Base-by-base conservation (phyloP, 1,140 invertebrate species). In the Eufriesea mexicana region DNA sequence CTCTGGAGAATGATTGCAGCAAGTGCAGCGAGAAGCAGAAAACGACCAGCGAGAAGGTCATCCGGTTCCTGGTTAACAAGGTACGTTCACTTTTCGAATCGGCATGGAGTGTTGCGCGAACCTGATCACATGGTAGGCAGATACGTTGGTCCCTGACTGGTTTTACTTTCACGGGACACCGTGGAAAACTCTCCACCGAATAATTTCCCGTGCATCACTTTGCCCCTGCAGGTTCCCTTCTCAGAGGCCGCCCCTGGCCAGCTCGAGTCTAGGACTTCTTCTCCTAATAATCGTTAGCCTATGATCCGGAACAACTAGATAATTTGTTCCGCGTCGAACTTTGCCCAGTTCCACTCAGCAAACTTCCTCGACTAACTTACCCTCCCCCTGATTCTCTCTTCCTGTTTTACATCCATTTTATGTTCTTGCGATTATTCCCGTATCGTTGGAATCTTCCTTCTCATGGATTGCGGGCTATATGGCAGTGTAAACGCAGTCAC, bases 1-100 rank as follows among this genome's bases (percentile, higher is more conserved):
- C 96, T 8, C 80, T 96, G 51, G 91, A 94, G 83, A 96, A 94
- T 0, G 95, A 94, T 16, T 96, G 96, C 88, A 86, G 82, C 51
- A 96, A 96, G 90, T 96, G 96, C 85, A 96, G 94, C 61, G 94
- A 95, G n/a, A 93, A 93, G 47, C 96, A 96, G 90, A 94, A 92
- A 68, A 84, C 91, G 1, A 95, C 95, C 49, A 93, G 95, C 10
- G 93, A 95, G 59, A 95, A 94, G 83, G 94, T 96, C 8, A 94
- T 95, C 67, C 94, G 94, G 86, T 93, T 89, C 87, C 79, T 95
- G 64, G 89, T 93, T 28, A 92, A 92, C 72, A 88, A 94, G 84
- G 92, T 92, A 90, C 66, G 77, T 80, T 84, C 67, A 57, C 68
- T 61, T 35, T 35, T 35, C 35, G 35, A 35, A 35, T 2, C 35